Evolutionary conservation across 92 coral and sea anemone genomes (phyloP).

Genomic region (Siderastrea siderea): DNA sequence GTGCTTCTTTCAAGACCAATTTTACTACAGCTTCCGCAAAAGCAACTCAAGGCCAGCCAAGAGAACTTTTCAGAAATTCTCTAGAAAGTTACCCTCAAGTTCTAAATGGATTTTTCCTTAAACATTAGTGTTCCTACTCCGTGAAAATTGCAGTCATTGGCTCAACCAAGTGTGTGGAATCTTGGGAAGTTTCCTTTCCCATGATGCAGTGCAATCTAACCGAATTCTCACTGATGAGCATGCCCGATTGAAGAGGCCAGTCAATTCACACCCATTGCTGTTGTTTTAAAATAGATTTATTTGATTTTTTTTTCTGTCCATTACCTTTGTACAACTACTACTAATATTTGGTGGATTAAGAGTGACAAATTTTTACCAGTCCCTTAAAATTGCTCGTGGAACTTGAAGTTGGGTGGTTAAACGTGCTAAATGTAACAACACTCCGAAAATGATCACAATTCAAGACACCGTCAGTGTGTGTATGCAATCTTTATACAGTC

Average conservation of each 20-base stretch:
- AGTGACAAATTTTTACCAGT: neutral
- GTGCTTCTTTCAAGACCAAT: too few species aligned
- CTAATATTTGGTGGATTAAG: neutral
- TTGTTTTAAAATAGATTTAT: constrained; percentile 77
- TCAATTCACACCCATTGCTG: neutral
- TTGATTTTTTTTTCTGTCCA: constrained; percentile 50
- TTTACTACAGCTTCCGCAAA: too few species aligned
- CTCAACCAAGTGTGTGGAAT: too few species aligned
- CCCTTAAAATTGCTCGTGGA: neutral
- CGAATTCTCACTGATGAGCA: neutral
- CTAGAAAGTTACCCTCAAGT: too few species aligned
- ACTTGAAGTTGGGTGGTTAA: neutral
- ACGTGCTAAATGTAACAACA: constrained; percentile 26
- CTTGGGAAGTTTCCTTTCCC: too few species aligned
- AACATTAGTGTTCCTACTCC: too few species aligned
- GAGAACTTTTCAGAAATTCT: too few species aligned
- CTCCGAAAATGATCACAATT: neutral
- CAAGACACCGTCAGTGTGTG: neutral
- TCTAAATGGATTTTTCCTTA: too few species aligned
- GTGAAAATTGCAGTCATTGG: too few species aligned
- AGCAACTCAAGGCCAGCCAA: too few species aligned
- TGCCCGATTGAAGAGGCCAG: neutral
- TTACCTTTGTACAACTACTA: constrained; percentile 69
- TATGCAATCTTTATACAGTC: neutral
- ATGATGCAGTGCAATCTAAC: neutral